phyloP scores from a whole-genome alignment of 2,888 invertebrate species.

The Hesperia comma region DNA sequence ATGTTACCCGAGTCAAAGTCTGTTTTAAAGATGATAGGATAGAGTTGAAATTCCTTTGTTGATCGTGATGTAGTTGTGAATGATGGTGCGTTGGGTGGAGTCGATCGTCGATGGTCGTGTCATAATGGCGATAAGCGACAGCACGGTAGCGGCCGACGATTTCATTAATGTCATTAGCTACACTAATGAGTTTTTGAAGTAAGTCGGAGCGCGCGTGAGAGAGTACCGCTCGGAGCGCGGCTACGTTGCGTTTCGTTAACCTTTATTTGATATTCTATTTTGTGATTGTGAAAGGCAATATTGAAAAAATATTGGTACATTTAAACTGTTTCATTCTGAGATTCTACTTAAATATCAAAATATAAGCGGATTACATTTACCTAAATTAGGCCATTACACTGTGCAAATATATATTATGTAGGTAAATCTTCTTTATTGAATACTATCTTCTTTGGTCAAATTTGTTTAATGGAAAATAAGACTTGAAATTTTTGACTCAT shows the following conservation, averaged over 20 bases:
- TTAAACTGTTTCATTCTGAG: too few species aligned
- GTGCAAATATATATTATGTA: too few species aligned
- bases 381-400: too few species aligned
- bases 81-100: slow-evolving; percentile 35
- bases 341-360: too few species aligned
- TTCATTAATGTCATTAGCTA: slow-evolving; percentile 74
- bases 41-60: slow-evolving; percentile 41
- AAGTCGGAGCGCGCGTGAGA: slow-evolving; percentile 44
- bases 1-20: slow-evolving; percentile 15
- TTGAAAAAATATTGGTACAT: too few species aligned
- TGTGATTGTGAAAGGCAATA: not conserved
- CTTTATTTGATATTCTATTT: slow-evolving; percentile 17
- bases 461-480: too few species aligned
- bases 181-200: slow-evolving; percentile 69
- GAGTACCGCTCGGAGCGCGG: slow-evolving; percentile 12
- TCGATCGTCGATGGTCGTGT: slow-evolving; percentile 56
- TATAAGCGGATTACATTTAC: too few species aligned
- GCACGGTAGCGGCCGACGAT: slow-evolving; percentile 71
- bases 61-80: slow-evolving; percentile 34
- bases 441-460: too few species aligned
- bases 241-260: not conserved
- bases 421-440: too few species aligned
- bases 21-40: slow-evolving; percentile 29
- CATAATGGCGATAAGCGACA: slow-evolving; percentile 57
- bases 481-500: too few species aligned